Conservation (phyloP, 2,113 vertebrate genomes). For the Hemiprocne comata region DNA sequence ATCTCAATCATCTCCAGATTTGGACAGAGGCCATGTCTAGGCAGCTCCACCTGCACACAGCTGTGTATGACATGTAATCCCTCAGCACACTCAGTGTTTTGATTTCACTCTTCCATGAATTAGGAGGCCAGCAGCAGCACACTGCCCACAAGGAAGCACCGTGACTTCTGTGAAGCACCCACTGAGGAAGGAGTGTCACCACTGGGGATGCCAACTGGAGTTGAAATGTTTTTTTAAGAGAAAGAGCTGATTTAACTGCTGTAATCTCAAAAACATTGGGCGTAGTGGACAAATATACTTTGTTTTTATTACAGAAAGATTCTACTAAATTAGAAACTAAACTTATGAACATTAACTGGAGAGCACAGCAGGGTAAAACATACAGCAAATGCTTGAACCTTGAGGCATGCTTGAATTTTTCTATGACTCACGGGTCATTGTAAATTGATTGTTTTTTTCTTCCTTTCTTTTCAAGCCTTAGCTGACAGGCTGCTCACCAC, state of each 20-base stretch:
- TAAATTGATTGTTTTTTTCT: background rate
- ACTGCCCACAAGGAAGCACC: background rate
- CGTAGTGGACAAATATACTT: background rate
- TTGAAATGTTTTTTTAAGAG: background rate
- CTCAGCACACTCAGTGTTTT: background rate
- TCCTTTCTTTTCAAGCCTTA: background rate
- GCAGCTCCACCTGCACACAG: background rate
- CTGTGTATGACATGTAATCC: fast-evolving
- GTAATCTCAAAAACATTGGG: background rate
- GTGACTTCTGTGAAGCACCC: background rate
- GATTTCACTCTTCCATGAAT: background rate
- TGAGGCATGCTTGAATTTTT: background rate
- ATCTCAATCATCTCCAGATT: background rate
- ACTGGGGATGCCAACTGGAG: background rate
- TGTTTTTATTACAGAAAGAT: background rate
- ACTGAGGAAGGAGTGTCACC: background rate
- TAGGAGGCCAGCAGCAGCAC: background rate
- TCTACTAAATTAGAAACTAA: background rate
- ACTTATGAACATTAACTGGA: background rate
- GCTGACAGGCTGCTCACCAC: background rate
- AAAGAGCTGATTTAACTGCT: background rate
- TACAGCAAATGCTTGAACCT: background rate
- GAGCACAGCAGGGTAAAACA: background rate
- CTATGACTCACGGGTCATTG: background rate
- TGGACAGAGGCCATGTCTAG: background rate